Evolutionary conservation across 1,140 invertebrate species (phyloP), one percentile per base, ranked within the genome.

Genomic region (Euglossa dilemma): DNA sequence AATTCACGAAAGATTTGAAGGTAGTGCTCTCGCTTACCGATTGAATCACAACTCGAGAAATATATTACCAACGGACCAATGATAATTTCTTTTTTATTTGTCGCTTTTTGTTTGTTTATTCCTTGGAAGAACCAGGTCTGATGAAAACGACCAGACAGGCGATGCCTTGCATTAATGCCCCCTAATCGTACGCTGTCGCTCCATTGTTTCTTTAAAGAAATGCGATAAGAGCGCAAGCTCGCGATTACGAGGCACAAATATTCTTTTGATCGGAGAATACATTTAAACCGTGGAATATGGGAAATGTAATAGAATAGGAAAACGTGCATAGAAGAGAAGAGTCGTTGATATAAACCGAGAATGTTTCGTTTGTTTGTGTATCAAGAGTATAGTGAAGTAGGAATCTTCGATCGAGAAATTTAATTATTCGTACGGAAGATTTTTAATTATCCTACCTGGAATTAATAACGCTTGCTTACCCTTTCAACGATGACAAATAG

Each of bases 1-100:
- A 74, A 57, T 81, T 67, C 20, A 64, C 59, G 57, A 66, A 80
- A 23, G 18, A 43, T 81, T 67, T 75, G 36, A 67, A 50, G 28
- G 23, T 45, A 54, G 63, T 64, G 11, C 14, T 50, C 6, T 43
- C 23, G n/a, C 45, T 0, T 23, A 2, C n/a, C 9, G 45, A 9
- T 18, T 36, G 7, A 36, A 69, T 78, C 43, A 52, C 36, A n/a
- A 25, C 18, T 45, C 11, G 12, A 45, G 36, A 1, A 36, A 36
- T 36, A 2, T 36, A 36, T 36, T 36, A 36, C 1, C 36, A 36
- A 36, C 36, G 1, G 36, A 36, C 36, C 36, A 36, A 36, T 36
- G 4, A 36, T 36, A 36, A 36, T 36, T 2, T 36, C 4, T 36
- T 36, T 36, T 36, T 2, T 36, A n/a, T 36, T 36, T 36, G 1